A percentile compares a stretch with the other conserved stretches of the same genome.
Evolutionary conservation across 2,888 invertebrate species (phyloP).

Genomic region (Anodontia alba): DNA sequence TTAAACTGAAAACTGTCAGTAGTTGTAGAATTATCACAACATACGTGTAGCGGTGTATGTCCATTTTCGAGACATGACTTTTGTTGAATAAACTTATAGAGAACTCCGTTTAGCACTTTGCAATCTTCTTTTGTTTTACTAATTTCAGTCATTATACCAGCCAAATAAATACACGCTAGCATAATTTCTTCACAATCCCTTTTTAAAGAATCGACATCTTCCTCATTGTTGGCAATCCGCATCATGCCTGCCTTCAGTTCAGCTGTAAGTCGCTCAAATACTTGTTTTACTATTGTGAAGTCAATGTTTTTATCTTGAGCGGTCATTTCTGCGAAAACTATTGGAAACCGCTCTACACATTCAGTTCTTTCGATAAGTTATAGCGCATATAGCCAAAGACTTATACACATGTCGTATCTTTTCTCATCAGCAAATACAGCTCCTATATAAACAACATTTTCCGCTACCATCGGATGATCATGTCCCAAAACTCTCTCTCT

Average conservation of each 20-base stretch:
- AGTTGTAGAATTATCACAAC: neutral
- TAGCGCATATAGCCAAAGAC: neutral
- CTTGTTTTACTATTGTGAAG: neutral
- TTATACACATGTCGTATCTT: neutral
- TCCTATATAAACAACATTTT: neutral
- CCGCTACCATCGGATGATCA: neutral
- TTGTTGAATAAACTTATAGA: neutral
- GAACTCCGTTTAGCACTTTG: neutral
- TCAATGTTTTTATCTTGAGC: neutral
- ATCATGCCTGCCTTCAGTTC: neutral
- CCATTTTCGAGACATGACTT: neutral
- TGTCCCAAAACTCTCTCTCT: neutral
- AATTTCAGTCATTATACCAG: neutral
- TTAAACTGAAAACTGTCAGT: neutral
- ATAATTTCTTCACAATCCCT: neutral
- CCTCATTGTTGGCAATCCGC: neutral
- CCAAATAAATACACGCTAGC: neutral
- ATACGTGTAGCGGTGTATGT: neutral
- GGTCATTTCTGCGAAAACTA: neutral
- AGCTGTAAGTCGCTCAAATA: neutral
- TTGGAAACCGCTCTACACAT: neutral
- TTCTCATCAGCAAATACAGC: neutral
- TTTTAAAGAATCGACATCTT: neutral
- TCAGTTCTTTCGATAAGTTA: neutral
- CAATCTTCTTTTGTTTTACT: neutral